Evolutionary conservation across 2,888 invertebrate genomes (phyloP).

Genomic region (Agriopis leucophaearia): DNA sequence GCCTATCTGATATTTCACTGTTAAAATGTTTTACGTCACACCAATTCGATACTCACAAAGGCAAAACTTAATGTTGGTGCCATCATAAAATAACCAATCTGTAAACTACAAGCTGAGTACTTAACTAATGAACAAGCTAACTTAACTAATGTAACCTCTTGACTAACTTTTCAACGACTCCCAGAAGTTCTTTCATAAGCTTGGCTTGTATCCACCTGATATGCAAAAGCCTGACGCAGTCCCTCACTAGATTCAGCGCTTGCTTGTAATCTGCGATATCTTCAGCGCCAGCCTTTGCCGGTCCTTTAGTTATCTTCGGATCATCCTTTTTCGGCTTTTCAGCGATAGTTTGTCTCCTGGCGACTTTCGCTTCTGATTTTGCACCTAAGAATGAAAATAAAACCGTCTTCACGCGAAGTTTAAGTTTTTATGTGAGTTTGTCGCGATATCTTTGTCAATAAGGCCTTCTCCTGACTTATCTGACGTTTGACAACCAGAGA

Average conservation of each 20-base stretch:
- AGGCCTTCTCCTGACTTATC: too few species aligned
- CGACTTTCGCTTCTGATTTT: slow-evolving; percentile 45
- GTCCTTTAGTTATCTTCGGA: slow-evolving; percentile 45
- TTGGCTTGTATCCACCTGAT: slow-evolving; percentile 73
- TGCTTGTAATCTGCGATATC: slow-evolving; percentile 65
- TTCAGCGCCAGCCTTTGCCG: slow-evolving; percentile 50
- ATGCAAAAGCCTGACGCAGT: slow-evolving; percentile 68
- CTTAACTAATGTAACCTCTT: neutral
- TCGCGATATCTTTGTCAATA: too few species aligned
- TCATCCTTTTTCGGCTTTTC: slow-evolving; percentile 59
- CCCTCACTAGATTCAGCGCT: slow-evolving; percentile 63
- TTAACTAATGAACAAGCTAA: too few species aligned
- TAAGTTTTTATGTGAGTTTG: too few species aligned
- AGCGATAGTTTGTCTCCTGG: slow-evolving; percentile 43
- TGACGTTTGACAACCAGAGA: too few species aligned
- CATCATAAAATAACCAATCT: neutral
- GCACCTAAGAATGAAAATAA: slow-evolving; percentile 12
- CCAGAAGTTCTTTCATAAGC: slow-evolving; percentile 65
- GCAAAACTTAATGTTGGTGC: neutral
- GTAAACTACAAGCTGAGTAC: too few species aligned
- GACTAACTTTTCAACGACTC: slow-evolving; percentile 64
- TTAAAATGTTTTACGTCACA: too few species aligned
- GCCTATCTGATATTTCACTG: too few species aligned
- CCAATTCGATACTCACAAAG: neutral
- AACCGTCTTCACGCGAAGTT: neutral